These are phyloP conservation scores for Gambusia affinis DNA, from an alignment of 2,113 vertebrate species.

Conservation along the genomic window DNA sequence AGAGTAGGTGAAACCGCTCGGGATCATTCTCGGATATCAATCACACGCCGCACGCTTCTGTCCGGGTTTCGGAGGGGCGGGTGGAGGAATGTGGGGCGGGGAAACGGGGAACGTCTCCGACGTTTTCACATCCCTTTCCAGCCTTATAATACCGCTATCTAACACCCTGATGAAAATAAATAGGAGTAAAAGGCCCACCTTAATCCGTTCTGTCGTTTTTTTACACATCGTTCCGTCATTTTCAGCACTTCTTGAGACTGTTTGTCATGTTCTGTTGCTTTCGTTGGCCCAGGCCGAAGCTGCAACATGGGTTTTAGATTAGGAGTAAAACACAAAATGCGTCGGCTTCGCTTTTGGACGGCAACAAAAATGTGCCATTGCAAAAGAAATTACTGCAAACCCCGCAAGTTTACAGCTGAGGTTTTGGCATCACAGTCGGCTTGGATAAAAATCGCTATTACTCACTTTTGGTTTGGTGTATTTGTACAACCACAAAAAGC, in stretches of 20 bases:
- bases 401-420: too few relatives aligned
- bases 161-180: slow-evolving; percentile 28
- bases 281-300: too few relatives aligned
- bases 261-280: too few relatives aligned
- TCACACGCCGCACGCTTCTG: slow-evolving; percentile 31
- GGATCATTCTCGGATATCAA: slow-evolving; percentile 45
- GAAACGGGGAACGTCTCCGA: background rate
- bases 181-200: slow-evolving; percentile 31
- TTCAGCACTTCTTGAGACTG: slow-evolving; percentile 9
- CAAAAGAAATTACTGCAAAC: too few relatives aligned
- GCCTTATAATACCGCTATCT: slow-evolving; percentile 16
- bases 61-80: background rate
- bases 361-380: too few relatives aligned
- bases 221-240: slow-evolving; percentile 7
- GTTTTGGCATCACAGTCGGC: too few relatives aligned
- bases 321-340: too few relatives aligned
- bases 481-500: too few relatives aligned
- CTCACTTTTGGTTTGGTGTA: too few relatives aligned
- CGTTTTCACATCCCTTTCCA: slow-evolving; percentile 12
- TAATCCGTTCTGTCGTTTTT: slow-evolving; percentile 4
- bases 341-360: too few relatives aligned
- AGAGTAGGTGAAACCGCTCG: slow-evolving; percentile 13
- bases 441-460: too few relatives aligned
- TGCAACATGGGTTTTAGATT: too few relatives aligned
- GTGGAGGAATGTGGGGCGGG: background rate